Evolutionary conservation across 2,797 vertebrate genomes (phyloP), one percentile per base, ranked within the genome.

Genomic region (Dallia pectoralis): DNA sequence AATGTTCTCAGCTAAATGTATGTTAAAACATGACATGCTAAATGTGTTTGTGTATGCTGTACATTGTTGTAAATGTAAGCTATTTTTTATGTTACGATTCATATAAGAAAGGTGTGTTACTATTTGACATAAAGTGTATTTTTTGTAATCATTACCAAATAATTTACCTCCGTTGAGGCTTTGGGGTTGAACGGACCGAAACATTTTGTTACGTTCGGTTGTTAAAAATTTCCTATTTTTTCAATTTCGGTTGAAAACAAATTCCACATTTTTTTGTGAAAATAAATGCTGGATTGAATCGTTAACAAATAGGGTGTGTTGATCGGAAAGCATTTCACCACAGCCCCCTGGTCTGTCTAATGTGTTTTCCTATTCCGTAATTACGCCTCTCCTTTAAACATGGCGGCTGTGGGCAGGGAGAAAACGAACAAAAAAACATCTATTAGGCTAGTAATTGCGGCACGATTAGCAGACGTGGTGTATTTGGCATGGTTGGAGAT

Each of bases 391-490:
- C 83, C 82, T 87, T 75, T 73, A 88, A 91, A 91, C 88, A 92
- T 91, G 89, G 90, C 79, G 80, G 84, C 88, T 79, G 81, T 48
- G 77, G 78, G 80, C 68, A n/a, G 72, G 2, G 53, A 82, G 76
- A 77, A 76, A 29, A 27, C 2, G 73, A 82, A 83, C 79, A 80
- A 84, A 89, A 90, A 84, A 88, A 85, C 88, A 92, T 91, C 92
- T 94, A 94, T 94, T 94, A 94, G 93, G 82, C 86, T 90, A 93
- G 93, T 93, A 93, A 93, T 92, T 93, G 93, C 90, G 71, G 88
- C 85, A 87, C 86, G 92, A 94, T 94, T 94, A 94, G 92, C 93
- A 93, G 93, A 93, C 91, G 88, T 84, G 87, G 87, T 76, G 81
- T 75, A 87, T 79, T 93, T 94, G 93, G 93, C 93, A 92, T 85